These are phyloP conservation scores for Fundulus diaphanus DNA, from an alignment of 2,797 vertebrate genomes.

Conservation along the genomic window DNA sequence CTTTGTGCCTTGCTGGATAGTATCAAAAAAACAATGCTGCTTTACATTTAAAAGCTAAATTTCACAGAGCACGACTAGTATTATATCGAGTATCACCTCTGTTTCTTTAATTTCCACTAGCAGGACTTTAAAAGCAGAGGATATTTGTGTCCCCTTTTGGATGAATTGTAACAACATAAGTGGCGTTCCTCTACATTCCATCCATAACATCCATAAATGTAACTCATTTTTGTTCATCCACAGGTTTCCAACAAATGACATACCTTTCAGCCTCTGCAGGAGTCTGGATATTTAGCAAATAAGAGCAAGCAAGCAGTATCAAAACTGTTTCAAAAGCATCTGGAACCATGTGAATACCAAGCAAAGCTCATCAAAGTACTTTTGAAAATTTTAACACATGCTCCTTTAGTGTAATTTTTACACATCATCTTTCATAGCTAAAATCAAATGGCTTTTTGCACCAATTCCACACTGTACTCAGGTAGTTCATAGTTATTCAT, in stretches of 20 bases:
- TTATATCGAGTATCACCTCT: too few species aligned
- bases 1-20: too few species aligned
- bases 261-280: not conserved
- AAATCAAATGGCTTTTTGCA: not conserved
- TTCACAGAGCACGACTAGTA: too few species aligned
- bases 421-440: not conserved
- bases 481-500: not conserved
- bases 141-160: too few species aligned
- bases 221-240: not conserved
- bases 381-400: not conserved
- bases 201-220: not conserved
- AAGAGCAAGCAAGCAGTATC: not conserved
- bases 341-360: not conserved
- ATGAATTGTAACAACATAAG: too few species aligned
- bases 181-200: not conserved
- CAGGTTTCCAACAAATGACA: not conserved
- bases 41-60: too few species aligned
- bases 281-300: not conserved
- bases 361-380: not conserved
- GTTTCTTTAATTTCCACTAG: too few species aligned
- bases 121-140: too few species aligned
- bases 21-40: too few species aligned
- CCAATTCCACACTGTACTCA: not conserved
- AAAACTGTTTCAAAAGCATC: not conserved
- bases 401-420: not conserved